These are phyloP conservation scores for Cyrtodaria siliqua DNA, from an alignment of 2,888 invertebrate species.

Conservation along the genomic window DNA sequence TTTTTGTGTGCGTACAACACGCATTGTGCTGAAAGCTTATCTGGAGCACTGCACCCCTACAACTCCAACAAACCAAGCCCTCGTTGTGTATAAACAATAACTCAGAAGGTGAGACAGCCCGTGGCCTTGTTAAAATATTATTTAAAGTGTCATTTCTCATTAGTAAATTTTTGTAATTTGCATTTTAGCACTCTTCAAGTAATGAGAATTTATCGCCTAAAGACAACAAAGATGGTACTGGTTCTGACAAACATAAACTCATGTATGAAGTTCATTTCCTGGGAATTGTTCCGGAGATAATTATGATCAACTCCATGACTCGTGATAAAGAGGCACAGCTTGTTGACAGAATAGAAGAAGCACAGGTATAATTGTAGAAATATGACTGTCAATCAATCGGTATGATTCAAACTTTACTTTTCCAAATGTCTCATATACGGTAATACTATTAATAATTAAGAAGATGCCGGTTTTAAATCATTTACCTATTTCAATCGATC, in stretches of 20 bases:
- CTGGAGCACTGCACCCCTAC: too few relatives aligned
- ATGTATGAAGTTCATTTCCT: slow-evolving; percentile 78
- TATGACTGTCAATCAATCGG: background rate
- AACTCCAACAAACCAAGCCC: too few relatives aligned
- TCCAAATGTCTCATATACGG: background rate
- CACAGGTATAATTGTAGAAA: slow-evolving; percentile 82
- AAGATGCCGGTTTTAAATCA: too few relatives aligned
- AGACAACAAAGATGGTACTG: slow-evolving; percentile 68
- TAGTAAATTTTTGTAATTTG: too few relatives aligned
- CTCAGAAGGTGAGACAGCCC: too few relatives aligned
- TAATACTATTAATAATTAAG: background rate
- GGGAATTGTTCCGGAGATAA: slow-evolving; percentile 81
- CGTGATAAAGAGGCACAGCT: slow-evolving; percentile 84
- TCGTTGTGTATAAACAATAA: too few relatives aligned
- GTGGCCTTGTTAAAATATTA: too few relatives aligned
- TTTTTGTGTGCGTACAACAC: too few relatives aligned
- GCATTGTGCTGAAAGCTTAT: too few relatives aligned
- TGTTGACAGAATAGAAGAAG: slow-evolving; percentile 84
- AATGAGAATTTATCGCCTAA: slow-evolving; percentile 68
- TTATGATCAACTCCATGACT: slow-evolving; percentile 75
- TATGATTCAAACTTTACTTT: background rate
- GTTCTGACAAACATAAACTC: slow-evolving; percentile 56
- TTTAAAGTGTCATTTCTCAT: too few relatives aligned
- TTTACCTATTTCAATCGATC: too few relatives aligned
- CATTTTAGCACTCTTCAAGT: slow-evolving; percentile 67